Conservation (phyloP, 2,888 invertebrate genomes). For the Coleophora flavipennella region DNA sequence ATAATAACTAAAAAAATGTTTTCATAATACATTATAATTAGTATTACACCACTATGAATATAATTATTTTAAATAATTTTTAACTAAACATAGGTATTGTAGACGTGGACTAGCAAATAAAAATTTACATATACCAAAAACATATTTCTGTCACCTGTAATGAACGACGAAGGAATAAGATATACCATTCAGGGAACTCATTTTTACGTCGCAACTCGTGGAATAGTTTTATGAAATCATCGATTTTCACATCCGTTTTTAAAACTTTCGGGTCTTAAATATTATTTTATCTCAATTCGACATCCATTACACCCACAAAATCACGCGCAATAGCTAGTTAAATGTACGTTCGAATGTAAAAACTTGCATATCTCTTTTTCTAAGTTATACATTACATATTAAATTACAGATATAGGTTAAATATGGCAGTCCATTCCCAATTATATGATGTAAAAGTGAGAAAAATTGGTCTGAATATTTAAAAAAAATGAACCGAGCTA, state of each 20-base stretch:
- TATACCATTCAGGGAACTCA: constrained; percentile 17
- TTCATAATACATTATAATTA: constrained; percentile 72
- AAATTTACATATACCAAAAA: constrained; percentile 53
- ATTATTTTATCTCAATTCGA: no score
- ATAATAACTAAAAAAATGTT: constrained; percentile 70
- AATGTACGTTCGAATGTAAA: no score
- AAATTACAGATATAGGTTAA: constrained; percentile 47
- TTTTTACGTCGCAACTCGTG: constrained; percentile 12
- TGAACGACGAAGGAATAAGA: constrained; percentile 30
- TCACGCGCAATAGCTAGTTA: no score
- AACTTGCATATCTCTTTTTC: constrained; percentile 3
- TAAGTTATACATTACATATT: constrained; percentile 16
- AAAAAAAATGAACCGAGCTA: constrained; percentile 45
- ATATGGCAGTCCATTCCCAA: constrained; percentile 65
- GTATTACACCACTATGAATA: constrained; percentile 70
- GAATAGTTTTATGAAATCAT: background rate
- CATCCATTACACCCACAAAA: no score
- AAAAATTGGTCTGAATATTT: constrained; percentile 67
- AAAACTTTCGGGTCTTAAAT: no score
- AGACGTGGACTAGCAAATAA: constrained; percentile 70
- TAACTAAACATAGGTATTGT: constrained; percentile 58
- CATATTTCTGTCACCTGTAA: constrained; percentile 19
- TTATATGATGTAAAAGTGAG: constrained; percentile 58
- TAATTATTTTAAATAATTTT: constrained; percentile 52
- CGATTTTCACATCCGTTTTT: constrained; percentile 2